Evolutionary conservation across 2,113 vertebrate species (phyloP).

Genomic region (Scomber japonicus): DNA sequence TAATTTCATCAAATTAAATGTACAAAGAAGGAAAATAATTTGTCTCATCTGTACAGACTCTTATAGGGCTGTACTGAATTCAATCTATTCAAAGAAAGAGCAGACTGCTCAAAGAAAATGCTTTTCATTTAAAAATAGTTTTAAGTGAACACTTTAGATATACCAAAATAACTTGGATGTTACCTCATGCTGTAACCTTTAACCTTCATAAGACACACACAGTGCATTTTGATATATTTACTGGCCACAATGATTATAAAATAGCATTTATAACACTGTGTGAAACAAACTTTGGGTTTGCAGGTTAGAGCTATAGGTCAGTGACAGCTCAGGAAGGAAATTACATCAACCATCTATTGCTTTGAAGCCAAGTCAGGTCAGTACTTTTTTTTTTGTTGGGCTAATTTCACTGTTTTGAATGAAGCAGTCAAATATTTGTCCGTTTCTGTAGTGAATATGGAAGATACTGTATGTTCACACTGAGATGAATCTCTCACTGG

Average conservation of each 20-base stretch:
- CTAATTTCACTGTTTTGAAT: too few species aligned
- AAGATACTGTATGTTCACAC: too few species aligned
- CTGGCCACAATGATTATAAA: neutral
- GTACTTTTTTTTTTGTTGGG: too few species aligned
- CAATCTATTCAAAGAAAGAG: neutral
- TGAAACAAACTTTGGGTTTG: neutral
- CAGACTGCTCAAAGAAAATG: neutral
- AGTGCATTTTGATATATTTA: constrained; percentile 6
- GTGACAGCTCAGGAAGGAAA: neutral
- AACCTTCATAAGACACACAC: neutral
- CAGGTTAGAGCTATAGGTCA: too few species aligned
- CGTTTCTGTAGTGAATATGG: too few species aligned
- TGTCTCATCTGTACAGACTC: constrained; percentile 15
- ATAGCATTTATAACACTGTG: neutral
- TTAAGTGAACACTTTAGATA: neutral
- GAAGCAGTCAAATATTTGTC: too few species aligned
- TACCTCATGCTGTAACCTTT: neutral
- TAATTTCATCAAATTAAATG: neutral
- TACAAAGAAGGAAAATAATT: constrained; percentile 20
- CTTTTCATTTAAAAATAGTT: neutral
- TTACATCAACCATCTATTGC: neutral
- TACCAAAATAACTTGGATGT: neutral
- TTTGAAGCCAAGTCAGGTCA: too few species aligned
- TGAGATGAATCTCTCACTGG: neutral
- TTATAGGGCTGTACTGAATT: neutral